phyloP scores from a whole-genome alignment of 2,888 invertebrate species.

The Leptura quadrifasciata region DNA sequence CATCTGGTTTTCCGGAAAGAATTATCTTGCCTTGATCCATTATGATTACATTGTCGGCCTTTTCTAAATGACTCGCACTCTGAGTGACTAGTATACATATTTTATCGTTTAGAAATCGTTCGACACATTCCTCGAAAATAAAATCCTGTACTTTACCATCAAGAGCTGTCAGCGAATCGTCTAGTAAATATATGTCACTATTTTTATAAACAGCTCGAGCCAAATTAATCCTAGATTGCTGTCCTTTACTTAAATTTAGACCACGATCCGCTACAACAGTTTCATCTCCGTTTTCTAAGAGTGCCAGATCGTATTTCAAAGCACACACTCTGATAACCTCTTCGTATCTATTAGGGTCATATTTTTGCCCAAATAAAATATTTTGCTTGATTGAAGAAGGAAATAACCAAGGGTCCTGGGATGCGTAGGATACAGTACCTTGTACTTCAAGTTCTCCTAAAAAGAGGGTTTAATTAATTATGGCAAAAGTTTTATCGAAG shows the following conservation, averaged over 20 bases:
- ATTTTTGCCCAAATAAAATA: constrained; percentile 82
- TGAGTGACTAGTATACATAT: constrained; percentile 62
- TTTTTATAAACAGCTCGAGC: constrained; percentile 84
- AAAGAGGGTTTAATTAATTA: too few species aligned
- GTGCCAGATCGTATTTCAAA: constrained; percentile 80
- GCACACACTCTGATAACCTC: constrained; percentile 80
- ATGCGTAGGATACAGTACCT: constrained; percentile 76
- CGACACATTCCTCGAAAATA: constrained; percentile 61
- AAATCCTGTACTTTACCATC: constrained; percentile 61
- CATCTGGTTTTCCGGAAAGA: constrained; percentile 53
- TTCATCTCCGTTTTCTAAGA: constrained; percentile 83
- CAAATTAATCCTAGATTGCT: constrained; percentile 86
- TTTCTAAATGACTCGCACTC: constrained; percentile 58
- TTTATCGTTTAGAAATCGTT: constrained; percentile 61
- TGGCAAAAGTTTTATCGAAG: too few species aligned
- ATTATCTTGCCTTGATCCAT: constrained; percentile 52
- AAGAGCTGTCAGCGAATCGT: constrained; percentile 69
- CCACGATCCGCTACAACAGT: constrained; percentile 88
- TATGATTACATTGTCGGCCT: constrained; percentile 73
- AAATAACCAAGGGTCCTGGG: constrained; percentile 79
- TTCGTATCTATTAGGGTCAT: constrained; percentile 76
- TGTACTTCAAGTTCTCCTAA: constrained; percentile 64
- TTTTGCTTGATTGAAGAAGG: constrained; percentile 82
- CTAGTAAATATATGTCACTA: constrained; percentile 85
- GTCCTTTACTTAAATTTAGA: constrained; percentile 86